Evolutionary conservation across 1,140 invertebrate species (phyloP).

Genomic region (Cheumatopsyche charites): DNA sequence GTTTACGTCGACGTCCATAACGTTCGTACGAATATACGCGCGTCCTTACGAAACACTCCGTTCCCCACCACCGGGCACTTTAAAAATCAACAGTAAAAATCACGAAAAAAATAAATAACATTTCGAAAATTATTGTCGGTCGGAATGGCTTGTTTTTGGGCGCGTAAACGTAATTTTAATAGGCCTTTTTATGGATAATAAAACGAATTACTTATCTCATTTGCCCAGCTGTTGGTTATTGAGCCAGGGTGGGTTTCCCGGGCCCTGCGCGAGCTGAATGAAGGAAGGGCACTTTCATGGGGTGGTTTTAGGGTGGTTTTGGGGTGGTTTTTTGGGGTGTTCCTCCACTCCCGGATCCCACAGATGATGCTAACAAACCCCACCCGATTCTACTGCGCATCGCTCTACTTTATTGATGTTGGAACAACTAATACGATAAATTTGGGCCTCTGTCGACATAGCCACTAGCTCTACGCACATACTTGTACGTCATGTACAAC

Average conservation of each 20-base stretch:
- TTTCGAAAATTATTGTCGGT: constrained; percentile 20
- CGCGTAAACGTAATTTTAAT: constrained; percentile 40
- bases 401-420: constrained; percentile 49
- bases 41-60: too few species aligned
- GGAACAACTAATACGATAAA: constrained; percentile 49
- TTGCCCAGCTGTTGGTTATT: constrained; percentile 42
- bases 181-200: constrained; percentile 43
- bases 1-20: not conserved
- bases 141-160: constrained; percentile 36
- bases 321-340: not conserved
- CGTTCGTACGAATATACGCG: not conserved
- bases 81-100: too few species aligned
- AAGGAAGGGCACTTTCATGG: not conserved
- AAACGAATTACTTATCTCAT: constrained; percentile 44
- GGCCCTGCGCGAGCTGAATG: constrained; percentile 11
- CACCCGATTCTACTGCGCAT: constrained; percentile 47
- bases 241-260: constrained; percentile 23
- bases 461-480: constrained; percentile 14
- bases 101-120: too few species aligned
- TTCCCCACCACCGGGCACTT: too few species aligned
- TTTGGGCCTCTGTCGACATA: constrained; percentile 46
- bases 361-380: constrained; percentile 42
- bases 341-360: constrained; percentile 22
- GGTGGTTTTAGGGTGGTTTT: constrained; percentile 25
- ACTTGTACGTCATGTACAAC: not conserved